A percentile compares a stretch with the other conserved stretches of the same genome.
Conservation (phyloP, 2,113 vertebrate genomes). For the Chlamydotis undulata region DNA sequence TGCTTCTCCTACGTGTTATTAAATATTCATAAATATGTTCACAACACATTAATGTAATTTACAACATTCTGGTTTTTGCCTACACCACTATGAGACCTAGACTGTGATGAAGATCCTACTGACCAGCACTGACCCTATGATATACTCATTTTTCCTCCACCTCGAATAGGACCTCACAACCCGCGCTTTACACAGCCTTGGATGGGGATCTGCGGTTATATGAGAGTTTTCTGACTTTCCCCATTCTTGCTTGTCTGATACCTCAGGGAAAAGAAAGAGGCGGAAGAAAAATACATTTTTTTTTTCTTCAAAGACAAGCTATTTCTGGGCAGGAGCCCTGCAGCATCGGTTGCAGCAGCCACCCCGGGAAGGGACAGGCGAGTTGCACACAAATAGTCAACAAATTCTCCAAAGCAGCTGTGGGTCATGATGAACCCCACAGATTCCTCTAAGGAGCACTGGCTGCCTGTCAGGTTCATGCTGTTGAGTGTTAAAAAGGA, state of each 20-base stretch:
- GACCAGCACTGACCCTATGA: background rate
- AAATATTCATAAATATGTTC: background rate
- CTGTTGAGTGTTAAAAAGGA: background rate
- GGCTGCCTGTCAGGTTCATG: background rate
- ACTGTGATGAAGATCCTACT: background rate
- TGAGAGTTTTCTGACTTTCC: background rate
- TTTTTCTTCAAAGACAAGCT: background rate
- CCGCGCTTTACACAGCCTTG: background rate
- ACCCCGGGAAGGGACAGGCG: rapidly evolving
- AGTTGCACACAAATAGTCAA: background rate
- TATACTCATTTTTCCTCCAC: background rate
- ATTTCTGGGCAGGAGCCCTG: background rate
- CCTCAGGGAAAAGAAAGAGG: background rate
- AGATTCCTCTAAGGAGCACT: background rate
- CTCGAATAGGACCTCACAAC: background rate
- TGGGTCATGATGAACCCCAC: background rate
- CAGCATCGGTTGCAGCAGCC: background rate
- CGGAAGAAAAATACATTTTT: background rate
- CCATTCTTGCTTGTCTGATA: background rate
- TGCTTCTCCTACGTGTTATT: background rate
- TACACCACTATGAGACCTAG: background rate
- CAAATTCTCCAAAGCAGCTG: background rate
- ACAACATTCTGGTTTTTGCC: background rate
- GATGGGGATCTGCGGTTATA: too few species aligned
- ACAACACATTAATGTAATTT: background rate